A percentile compares a stretch with the other conserved stretches of the same genome.
Conservation (phyloP, 2,797 vertebrate genomes). For the Okamejei kenojei region DNA sequence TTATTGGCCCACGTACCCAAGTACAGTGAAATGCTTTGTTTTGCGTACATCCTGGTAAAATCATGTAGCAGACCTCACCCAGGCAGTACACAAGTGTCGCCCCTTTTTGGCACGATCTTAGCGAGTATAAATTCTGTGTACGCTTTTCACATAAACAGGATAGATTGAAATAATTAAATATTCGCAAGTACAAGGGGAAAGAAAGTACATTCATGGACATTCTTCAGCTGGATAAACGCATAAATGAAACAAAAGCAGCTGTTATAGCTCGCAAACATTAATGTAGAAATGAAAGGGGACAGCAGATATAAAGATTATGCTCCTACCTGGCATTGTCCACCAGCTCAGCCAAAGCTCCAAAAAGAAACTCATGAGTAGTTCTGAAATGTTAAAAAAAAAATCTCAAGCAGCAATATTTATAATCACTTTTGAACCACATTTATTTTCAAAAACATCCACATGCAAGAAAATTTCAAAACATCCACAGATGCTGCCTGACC, state of each 20-base stretch:
- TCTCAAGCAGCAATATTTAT: background rate
- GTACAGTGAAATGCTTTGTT: no score
- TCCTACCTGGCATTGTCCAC: slow-evolving; percentile 95
- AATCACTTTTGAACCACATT: background rate
- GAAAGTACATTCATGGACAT: background rate
- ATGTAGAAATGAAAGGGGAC: background rate
- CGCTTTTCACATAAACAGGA: background rate
- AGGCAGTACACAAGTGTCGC: no score
- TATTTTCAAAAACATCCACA: background rate
- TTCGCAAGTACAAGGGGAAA: background rate
- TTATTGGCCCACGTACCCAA: no score
- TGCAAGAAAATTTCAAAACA: background rate
- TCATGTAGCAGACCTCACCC: no score
- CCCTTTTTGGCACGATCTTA: no score
- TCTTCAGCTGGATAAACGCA: background rate
- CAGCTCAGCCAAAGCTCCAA: slow-evolving; percentile 94
- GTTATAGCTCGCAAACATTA: background rate
- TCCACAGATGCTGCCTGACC: no score
- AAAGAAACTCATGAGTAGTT: slow-evolving; percentile 96
- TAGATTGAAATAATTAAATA: background rate
- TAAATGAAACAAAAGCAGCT: background rate
- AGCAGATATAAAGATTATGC: slow-evolving; percentile 39
- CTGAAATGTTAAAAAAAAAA: slow-evolving; percentile 57
- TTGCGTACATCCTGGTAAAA: no score
- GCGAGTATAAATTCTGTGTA: background rate